Base-by-base conservation (phyloP, 1,140 invertebrate genomes). In the Camponotus vicinus region DNA sequence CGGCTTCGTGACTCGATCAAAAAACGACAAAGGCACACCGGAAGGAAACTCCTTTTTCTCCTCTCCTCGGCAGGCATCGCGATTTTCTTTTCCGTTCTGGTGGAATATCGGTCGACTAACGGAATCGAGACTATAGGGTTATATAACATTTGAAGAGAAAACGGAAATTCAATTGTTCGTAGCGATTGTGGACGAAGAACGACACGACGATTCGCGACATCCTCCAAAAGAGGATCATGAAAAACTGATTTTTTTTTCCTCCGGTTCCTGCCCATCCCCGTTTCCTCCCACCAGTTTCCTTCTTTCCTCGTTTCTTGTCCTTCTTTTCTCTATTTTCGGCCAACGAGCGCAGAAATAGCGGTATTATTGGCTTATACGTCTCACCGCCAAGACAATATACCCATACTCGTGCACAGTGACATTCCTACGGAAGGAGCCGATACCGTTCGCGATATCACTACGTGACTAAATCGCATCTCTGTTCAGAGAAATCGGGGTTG, bases 321-420 rank as follows among this genome's bases (percentile, higher is more conserved):
- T 34, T 57, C 34, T 66, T 64, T 70, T 67, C 70, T 69, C 57
- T 57, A 71, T 79, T 87, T 75, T 86, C 80, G 64, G 71, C 40
- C 71, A 64, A 86, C 34, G 85, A 57, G 82, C 75, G 86, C 70
- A 88, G 90, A 93, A 94, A 94, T 92, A 90, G 90, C 90, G 90
- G 92, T 93, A 92, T 94, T 94, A 95, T 95, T 94, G 93, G 91
- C 92, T 95, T 95, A 95, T 94, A 92, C 93, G 90, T 92, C 92
- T 92, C 92, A 75, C 90, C 90, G 88, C 83, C 85, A 70, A 91
- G 85, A 91, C 79, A 61, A 55, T 87, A 66, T 49, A 86, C 42
- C 15, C 61, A 32, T 42, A 37, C n/a, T 32, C 21, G 18, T 37
- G 18, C n/a, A 13, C 15, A 32, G 32, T 15, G 13, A 78, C 34